Evolutionary conservation across 2,797 vertebrate genomes (phyloP).

Genomic region (Rhynchotus rufescens): DNA sequence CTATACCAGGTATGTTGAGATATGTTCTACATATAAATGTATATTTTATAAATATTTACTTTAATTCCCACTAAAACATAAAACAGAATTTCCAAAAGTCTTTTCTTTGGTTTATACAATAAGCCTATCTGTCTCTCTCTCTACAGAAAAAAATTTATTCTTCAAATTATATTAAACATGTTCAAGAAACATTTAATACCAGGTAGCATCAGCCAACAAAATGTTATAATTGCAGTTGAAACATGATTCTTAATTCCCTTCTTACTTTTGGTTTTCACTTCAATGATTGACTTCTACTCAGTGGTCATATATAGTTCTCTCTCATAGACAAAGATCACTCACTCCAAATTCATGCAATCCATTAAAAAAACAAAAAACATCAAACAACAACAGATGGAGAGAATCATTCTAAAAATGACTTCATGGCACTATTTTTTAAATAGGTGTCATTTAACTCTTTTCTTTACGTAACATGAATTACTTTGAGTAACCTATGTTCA

Average conservation of each 20-base stretch:
- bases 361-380: not conserved
- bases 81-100: not conserved
- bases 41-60: not conserved
- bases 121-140: not conserved
- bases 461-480: not conserved
- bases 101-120: not conserved
- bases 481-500: not conserved
- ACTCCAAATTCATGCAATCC: not conserved
- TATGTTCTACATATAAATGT: not conserved
- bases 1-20: no score
- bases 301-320: not conserved
- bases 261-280: not conserved
- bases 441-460: not conserved
- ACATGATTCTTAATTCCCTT: not conserved
- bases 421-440: not conserved
- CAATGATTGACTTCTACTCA: not conserved
- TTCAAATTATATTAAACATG: not conserved
- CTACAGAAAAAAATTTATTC: not conserved
- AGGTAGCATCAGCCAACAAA: not conserved
- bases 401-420: not conserved
- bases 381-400: not conserved
- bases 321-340: not conserved
- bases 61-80: not conserved
- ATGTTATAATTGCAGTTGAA: not conserved
- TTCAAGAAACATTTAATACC: not conserved